Conservation (phyloP, 2,888 invertebrate genomes). For the Gastracanthus pulcherrimus region DNA sequence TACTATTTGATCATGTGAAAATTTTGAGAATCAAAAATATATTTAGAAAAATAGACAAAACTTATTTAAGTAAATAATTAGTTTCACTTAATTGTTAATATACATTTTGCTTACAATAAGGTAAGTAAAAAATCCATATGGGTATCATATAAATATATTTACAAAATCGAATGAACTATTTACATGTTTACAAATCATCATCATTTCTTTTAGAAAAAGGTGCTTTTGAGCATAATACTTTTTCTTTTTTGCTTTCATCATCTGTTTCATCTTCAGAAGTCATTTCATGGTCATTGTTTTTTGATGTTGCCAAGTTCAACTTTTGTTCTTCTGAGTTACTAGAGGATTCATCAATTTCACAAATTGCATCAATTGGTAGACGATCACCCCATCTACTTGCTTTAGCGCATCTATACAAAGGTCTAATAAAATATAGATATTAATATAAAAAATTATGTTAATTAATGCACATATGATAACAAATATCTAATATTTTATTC, state of each 20-base stretch:
- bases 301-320: background rate
- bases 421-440: conserved; percentile 76
- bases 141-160: conserved; percentile 25
- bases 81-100: conserved; percentile 14
- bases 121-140: background rate
- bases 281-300: background rate
- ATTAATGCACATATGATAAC: background rate
- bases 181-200: conserved; percentile 23
- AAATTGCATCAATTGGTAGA: conserved; percentile 82
- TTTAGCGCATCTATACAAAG: conserved; percentile 86
- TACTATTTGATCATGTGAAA: conserved; percentile 47
- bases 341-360: background rate
- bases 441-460: conserved; percentile 26
- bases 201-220: background rate
- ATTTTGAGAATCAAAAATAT: conserved; percentile 47
- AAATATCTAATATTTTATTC: background rate
- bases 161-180: conserved; percentile 32
- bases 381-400: conserved; percentile 89
- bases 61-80: conserved; percentile 37
- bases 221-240: background rate
- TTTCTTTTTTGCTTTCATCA: conserved; percentile 43
- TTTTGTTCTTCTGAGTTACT: background rate
- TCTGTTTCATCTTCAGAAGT: conserved; percentile 42
- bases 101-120: background rate
- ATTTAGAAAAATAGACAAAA: conserved; percentile 41